A percentile compares a stretch with the other conserved stretches of the same genome.
These are phyloP conservation scores for Nemotelus pantherinus DNA, from an alignment of 2,888 invertebrate genomes.

Conservation along the genomic window DNA sequence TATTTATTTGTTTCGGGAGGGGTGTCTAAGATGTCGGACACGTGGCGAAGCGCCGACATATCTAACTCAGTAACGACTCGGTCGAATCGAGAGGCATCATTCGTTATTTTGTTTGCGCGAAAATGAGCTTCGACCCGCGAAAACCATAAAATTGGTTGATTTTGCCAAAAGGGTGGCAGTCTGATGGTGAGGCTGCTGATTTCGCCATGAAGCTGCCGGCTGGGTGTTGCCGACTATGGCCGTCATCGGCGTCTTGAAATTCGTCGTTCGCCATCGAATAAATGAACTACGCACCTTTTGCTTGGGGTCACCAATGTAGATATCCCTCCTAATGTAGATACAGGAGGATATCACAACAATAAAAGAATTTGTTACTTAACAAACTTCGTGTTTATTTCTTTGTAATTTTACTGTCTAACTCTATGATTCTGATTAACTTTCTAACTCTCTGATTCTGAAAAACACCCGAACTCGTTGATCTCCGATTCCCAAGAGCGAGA, in stretches of 20 bases:
- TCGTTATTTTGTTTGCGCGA: not conserved
- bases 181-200: not conserved
- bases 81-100: not conserved
- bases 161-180: slow-evolving; percentile 8
- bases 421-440: no score
- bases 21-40: not conserved
- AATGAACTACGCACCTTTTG: no score
- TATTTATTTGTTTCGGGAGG: not conserved
- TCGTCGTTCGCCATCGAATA: not conserved
- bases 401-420: no score
- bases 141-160: not conserved
- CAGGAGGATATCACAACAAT: no score
- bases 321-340: no score
- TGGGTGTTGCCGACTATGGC: not conserved
- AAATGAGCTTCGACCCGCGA: not conserved
- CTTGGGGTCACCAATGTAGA: no score
- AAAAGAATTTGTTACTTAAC: no score
- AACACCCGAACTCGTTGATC: no score
- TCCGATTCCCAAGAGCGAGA: no score
- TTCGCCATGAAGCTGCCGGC: not conserved
- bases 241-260: slow-evolving; percentile 6
- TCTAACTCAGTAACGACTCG: not conserved
- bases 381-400: no score
- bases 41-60: not conserved
- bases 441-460: no score